Evolutionary conservation across 2,888 invertebrate species (phyloP).

Genomic region (Cephus pygmeus): DNA sequence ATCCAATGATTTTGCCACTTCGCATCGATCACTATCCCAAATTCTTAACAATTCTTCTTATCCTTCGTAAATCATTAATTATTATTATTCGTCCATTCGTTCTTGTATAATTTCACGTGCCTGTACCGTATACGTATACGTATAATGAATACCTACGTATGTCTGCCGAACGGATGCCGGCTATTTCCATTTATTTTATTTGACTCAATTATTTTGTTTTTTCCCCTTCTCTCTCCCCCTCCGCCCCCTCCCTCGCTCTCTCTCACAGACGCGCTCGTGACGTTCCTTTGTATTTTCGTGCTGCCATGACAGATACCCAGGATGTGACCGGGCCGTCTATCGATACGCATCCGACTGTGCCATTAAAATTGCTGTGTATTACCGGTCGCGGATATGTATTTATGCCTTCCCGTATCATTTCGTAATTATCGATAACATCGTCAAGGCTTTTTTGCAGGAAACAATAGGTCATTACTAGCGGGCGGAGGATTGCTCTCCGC

Average conservation of each 20-base stretch:
- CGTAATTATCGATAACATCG: constrained; percentile 66
- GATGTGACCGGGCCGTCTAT: constrained; percentile 56
- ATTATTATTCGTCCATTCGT: not conserved
- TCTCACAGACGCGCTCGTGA: not conserved
- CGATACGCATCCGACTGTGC: constrained; percentile 55
- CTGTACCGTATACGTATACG: not conserved
- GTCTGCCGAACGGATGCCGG: not conserved
- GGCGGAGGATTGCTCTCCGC: not conserved
- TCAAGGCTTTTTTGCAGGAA: constrained; percentile 64
- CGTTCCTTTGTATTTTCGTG: constrained; percentile 1
- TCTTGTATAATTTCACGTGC: not conserved
- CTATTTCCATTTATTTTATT: not conserved
- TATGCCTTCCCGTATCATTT: constrained; percentile 64
- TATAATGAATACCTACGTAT: not conserved
- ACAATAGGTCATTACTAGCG: constrained; percentile 64
- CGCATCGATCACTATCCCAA: not conserved
- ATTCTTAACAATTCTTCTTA: not conserved
- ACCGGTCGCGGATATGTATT: constrained; percentile 58
- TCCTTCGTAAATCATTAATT: not conserved
- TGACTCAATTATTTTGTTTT: not conserved
- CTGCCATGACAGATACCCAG: constrained; percentile 42
- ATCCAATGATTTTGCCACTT: not conserved
- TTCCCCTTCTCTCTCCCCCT: not conserved
- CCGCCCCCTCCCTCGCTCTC: not conserved
- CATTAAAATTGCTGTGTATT: constrained; percentile 51